Evolutionary conservation across 1,140 invertebrate genomes (phyloP).

Genomic region (Diabrotica virgifera): DNA sequence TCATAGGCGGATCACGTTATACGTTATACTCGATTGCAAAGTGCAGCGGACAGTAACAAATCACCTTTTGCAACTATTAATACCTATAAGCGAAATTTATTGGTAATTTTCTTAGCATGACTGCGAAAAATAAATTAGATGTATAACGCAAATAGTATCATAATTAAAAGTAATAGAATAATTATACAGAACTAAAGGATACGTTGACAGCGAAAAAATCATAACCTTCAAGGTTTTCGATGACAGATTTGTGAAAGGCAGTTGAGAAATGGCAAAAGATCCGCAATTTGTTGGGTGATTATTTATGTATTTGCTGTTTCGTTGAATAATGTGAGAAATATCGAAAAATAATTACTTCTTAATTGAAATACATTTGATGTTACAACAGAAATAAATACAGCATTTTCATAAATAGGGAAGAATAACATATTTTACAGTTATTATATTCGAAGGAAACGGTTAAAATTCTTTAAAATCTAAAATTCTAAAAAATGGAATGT

Average conservation of each 20-base stretch:
- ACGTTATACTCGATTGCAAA: too few species aligned
- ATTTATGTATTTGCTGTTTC: background rate
- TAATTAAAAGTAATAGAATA: background rate
- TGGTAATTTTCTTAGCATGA: background rate
- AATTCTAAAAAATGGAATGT: too few species aligned
- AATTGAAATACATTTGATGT: too few species aligned
- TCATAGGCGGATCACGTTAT: too few species aligned
- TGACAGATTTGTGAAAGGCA: background rate
- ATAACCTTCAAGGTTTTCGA: background rate
- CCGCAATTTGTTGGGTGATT: background rate
- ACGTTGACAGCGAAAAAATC: background rate
- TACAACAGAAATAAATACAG: too few species aligned
- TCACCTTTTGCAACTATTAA: too few species aligned
- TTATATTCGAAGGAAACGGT: too few species aligned
- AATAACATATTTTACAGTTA: too few species aligned
- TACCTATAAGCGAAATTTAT: background rate
- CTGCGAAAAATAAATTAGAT: background rate
- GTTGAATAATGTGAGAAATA: background rate
- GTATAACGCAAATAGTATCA: conserved; percentile 1
- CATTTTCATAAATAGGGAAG: too few species aligned
- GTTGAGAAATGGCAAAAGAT: background rate
- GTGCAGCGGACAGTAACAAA: too few species aligned
- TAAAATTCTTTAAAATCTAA: too few species aligned
- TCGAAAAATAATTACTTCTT: background rate
- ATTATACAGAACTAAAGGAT: background rate